Base-by-base conservation (phyloP, 2,888 invertebrate species). In the Penaeus monodon region DNA sequence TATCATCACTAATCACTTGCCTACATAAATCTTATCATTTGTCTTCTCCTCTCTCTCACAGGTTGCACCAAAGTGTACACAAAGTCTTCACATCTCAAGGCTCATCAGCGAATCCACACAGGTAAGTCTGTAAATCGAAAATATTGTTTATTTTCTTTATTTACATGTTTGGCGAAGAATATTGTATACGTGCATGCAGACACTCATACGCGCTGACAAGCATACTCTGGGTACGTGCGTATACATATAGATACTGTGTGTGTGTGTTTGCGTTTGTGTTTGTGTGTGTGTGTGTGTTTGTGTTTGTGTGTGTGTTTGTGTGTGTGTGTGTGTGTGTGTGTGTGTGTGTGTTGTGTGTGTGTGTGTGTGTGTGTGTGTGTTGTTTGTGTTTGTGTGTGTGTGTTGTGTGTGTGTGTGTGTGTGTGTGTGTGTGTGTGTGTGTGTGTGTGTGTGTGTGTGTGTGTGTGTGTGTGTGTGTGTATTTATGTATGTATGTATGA, bases 1-100 rank as follows among this genome's bases (percentile, higher is more conserved):
- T 44, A 44, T 10, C 10, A 57, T 57, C 57, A 57, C 17, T 57
- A 57, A 3, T 1, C 1, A 57, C 17, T 1, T 57, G 17, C 14
- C 3, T 17, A 57, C 57, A 20, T n/a, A n/a, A n/a, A 27, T 27
- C 64, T 14, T 27, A 76, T 22, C 38, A 1, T 65, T 44, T 57
- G 8, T 73, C 22, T 70, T 66, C 24, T 66, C 44, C 24, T 57
- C 22, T 27, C 22, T 27, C 49, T 77, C 20, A n/a, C 84, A 89
- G 89, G 88, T 44, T 90, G 89, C 84, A 85, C 78, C 44, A 89
- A 90, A 80, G 90, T 90, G 20, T 90, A 90, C 79, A 90, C 90
- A 33, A 90, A 90, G 73, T 88, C 87, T 24, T 90, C 90, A 12
- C 90, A 90, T 66, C 84, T 90, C 6, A 90, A 90, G 74, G 90